Evolutionary conservation across 2,113 vertebrate species (phyloP), one percentile per base, ranked within the genome.

Genomic region (Thinocorus orbignyianus): DNA sequence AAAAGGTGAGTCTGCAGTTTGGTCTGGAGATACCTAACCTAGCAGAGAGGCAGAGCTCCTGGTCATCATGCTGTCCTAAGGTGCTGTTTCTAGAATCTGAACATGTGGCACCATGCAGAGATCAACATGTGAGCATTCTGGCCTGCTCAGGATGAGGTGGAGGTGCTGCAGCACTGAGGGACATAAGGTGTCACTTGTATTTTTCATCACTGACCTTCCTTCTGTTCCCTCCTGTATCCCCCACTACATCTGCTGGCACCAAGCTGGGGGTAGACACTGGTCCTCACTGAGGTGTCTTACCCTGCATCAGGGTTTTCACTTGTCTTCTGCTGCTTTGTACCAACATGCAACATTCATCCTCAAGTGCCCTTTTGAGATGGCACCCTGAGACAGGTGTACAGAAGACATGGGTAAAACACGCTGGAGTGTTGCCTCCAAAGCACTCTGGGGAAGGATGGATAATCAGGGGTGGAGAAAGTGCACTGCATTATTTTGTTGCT

Each of bases 21-120:
- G 49, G n/a, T 16, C 17, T 37, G 11, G 46, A 33, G 41, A 17
- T 19, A 22, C 13, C 35, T 4, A 5, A 35, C 9, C 23, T 0
- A 17, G 44, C 39, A 80, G 79, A 41, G 51, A 41, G 73, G 55
- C 46, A 88, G 73, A 49, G 52, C 10, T 55, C 2, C 5, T 30
- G 58, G 42, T 52, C 41, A 3, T 30, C 33, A 2, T 33, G 64
- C 33, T 86, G 58, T 31, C 17, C 54, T 10, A 55, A 20, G 48
- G 6, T 3, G 6, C 11, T 11, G 2, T 19, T 89, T 48, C 24
- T 60, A 90, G 72, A 44, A 8, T 11, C 17, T 13, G 37, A 25
- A 51, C 0, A 0, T 48, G 31, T 35, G 42, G 24, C 35, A 26
- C 84, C 23, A 3, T n/a, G n/a, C n/a, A n/a, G n/a, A n/a, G n/a